Conservation (phyloP, 2,888 invertebrate genomes). For the Zaprionus lineosus region DNA sequence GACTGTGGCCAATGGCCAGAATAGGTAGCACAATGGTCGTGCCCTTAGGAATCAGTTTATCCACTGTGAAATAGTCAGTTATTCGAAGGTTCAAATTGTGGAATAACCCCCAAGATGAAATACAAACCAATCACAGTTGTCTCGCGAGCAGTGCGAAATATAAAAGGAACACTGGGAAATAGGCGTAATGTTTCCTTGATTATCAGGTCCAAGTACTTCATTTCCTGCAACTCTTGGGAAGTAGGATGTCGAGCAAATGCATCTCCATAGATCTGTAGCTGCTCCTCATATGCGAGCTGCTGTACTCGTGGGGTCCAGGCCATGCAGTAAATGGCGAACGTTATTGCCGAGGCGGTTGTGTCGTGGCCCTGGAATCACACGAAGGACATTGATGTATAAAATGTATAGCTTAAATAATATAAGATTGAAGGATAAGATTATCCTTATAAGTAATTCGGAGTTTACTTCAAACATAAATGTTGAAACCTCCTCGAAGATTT, state of each 20-base stretch:
- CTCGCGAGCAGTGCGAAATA: slow-evolving; percentile 58
- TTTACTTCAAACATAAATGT: slow-evolving; percentile 78
- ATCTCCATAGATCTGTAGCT: slow-evolving; percentile 81
- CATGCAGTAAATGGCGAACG: slow-evolving; percentile 84
- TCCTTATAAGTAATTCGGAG: background rate
- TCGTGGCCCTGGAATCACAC: slow-evolving; percentile 86
- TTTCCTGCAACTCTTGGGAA: slow-evolving; percentile 61
- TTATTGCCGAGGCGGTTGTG: slow-evolving; percentile 85
- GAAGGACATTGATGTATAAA: too few species aligned
- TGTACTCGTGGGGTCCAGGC: slow-evolving; percentile 84
- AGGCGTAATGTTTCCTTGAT: slow-evolving; percentile 75
- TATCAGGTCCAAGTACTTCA: slow-evolving; percentile 76
- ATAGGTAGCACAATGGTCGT: slow-evolving; percentile 65
- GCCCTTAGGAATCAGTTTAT: slow-evolving; percentile 63
- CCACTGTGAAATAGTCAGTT: slow-evolving; percentile 49
- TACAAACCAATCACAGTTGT: slow-evolving; percentile 65
- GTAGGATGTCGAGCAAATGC: slow-evolving; percentile 70
- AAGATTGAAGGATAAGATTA: background rate
- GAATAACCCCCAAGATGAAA: background rate
- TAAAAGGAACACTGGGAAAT: slow-evolving; percentile 77
- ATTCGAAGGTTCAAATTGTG: too few species aligned
- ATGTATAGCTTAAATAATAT: too few species aligned
- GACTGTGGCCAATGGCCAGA: slow-evolving; percentile 68
- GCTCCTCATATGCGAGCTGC: slow-evolving; percentile 83
- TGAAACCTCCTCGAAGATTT: slow-evolving; percentile 75